Evolutionary conservation across 1,140 invertebrate species (phyloP).

Genomic region (Drosophila varians): DNA sequence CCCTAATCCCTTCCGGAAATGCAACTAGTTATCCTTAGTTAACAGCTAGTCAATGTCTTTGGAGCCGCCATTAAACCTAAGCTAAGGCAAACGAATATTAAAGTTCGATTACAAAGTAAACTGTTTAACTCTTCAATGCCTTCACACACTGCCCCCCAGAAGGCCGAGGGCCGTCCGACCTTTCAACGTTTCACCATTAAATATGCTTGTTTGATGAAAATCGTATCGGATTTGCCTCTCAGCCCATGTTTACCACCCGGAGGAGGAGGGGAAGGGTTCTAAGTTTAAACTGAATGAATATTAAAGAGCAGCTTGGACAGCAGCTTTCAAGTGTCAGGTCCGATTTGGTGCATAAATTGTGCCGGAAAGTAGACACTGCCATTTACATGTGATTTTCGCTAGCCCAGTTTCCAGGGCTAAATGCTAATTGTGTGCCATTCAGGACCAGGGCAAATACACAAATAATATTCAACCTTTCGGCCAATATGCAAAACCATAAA

Average conservation of each 20-base stretch:
- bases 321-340: constrained; percentile 33
- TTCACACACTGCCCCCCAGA: neutral
- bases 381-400: constrained; percentile 37
- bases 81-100: constrained; percentile 74
- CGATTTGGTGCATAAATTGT: constrained; percentile 33
- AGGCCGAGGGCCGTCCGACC: constrained; percentile 6
- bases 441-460: neutral
- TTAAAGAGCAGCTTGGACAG: constrained; percentile 35
- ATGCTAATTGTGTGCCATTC: constrained; percentile 37
- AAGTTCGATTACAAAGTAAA: constrained; percentile 51
- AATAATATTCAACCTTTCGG: constrained; percentile 3
- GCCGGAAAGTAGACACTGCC: constrained; percentile 60
- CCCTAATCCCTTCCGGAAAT: neutral
- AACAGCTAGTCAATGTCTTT: constrained; percentile 66
- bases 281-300: constrained; percentile 30
- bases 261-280: neutral
- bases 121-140: neutral
- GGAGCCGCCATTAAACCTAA: constrained; percentile 45
- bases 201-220: constrained; percentile 12
- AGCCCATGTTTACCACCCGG: too few relatives aligned
- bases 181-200: neutral
- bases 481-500: neutral
- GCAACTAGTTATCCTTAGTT: constrained; percentile 33
- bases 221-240: neutral
- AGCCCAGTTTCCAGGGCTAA: constrained; percentile 27